phyloP scores from a whole-genome alignment of 2,113 vertebrate species.

The Phainopepla nitens region DNA sequence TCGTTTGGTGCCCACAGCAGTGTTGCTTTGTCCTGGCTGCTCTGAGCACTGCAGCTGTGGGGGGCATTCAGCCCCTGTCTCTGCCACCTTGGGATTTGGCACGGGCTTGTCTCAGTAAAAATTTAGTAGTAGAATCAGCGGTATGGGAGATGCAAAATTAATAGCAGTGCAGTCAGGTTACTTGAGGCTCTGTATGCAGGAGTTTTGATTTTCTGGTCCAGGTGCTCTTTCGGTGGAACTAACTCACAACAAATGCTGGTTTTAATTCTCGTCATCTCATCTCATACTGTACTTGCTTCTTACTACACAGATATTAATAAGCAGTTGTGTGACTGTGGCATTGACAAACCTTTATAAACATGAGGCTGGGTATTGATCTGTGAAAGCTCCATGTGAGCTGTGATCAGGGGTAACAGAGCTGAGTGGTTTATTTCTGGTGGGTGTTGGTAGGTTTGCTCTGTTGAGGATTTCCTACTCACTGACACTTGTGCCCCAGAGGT shows the following conservation, averaged over 20 bases:
- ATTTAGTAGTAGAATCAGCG: background rate
- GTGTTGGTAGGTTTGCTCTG: background rate
- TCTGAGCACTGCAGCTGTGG: background rate
- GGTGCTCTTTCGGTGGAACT: background rate
- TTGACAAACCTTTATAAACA: background rate
- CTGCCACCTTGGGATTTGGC: background rate
- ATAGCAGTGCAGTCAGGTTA: background rate
- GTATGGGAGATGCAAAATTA: background rate
- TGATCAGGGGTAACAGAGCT: background rate
- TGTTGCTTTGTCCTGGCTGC: fast-evolving
- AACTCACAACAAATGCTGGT: background rate
- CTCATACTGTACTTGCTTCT: background rate
- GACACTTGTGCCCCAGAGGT: background rate
- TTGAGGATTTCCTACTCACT: background rate
- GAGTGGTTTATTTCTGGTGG: background rate
- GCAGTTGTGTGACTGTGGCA: background rate
- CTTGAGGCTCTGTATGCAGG: background rate
- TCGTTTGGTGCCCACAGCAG: background rate
- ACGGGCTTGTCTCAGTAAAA: background rate
- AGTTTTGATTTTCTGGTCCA: background rate
- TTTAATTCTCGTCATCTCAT: fast-evolving
- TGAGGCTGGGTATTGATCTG: background rate
- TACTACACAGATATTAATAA: background rate
- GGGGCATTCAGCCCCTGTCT: background rate
- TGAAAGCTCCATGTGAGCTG: background rate